phyloP scores from a whole-genome alignment of 2,113 vertebrate genomes.

The Larimichthys polyactis region DNA sequence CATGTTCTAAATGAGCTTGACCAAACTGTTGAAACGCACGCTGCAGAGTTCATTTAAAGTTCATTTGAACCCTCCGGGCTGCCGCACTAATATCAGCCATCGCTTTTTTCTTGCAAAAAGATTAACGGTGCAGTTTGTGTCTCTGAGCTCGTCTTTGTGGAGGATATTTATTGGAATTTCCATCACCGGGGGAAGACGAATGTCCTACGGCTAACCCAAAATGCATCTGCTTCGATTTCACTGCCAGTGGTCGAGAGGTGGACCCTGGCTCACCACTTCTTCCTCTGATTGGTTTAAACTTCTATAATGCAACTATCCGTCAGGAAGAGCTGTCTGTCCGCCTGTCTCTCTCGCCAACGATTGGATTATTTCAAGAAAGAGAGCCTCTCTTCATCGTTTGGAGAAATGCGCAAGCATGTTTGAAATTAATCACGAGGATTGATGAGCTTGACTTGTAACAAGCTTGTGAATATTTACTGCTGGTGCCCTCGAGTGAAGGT shows the following conservation, averaged over 20 bases:
- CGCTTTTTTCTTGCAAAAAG: background rate
- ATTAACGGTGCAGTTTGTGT: slow-evolving; percentile 13
- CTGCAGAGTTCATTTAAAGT: slow-evolving; percentile 1
- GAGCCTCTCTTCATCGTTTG: slow-evolving; percentile 22
- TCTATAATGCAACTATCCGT: slow-evolving; percentile 40
- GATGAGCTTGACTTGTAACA: slow-evolving; percentile 31
- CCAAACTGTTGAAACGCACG: background rate
- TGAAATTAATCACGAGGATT: slow-evolving; percentile 54
- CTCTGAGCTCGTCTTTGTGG: background rate
- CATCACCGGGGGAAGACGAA: slow-evolving; percentile 14
- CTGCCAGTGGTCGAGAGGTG: background rate
- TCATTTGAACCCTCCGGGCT: background rate
- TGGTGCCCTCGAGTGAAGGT: background rate
- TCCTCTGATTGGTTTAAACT: slow-evolving; percentile 42
- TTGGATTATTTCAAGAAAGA: slow-evolving; percentile 33
- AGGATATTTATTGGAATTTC: slow-evolving; percentile 39
- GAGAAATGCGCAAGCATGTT: slow-evolving; percentile 21
- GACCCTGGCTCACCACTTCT: background rate
- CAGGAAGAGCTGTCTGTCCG: slow-evolving; percentile 29
- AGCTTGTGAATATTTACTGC: slow-evolving; percentile 60
- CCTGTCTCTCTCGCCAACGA: slow-evolving; percentile 1
- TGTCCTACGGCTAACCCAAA: slow-evolving; percentile 16
- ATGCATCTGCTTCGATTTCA: slow-evolving; percentile 31
- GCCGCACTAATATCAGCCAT: slow-evolving; percentile 5
- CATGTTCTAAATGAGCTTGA: background rate